These are phyloP conservation scores for Chaitophorus viminalis DNA, from an alignment of 2,888 invertebrate species.

Conservation along the genomic window DNA sequence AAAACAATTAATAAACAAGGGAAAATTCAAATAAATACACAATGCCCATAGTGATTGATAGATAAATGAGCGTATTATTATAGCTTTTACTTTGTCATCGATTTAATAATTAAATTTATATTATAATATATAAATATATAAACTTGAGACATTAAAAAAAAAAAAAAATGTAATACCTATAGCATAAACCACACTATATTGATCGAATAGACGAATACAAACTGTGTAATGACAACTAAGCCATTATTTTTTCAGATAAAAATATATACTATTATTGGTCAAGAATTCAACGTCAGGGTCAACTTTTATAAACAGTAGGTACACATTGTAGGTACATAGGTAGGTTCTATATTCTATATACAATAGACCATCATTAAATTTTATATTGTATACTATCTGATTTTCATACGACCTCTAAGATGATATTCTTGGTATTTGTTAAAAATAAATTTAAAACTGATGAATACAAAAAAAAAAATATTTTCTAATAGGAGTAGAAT, in stretches of 20 bases:
- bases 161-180: no score
- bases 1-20: background rate
- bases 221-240: slow-evolving; percentile 18
- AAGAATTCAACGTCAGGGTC: slow-evolving; percentile 55
- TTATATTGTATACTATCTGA: slow-evolving; percentile 23
- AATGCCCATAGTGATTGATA: background rate
- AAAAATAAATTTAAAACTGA: slow-evolving; percentile 6
- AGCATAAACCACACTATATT: background rate
- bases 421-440: slow-evolving; percentile 24
- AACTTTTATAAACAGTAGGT: slow-evolving; percentile 32
- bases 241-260: slow-evolving; percentile 12
- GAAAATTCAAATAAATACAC: background rate
- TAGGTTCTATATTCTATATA: no score
- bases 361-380: slow-evolving; percentile 45
- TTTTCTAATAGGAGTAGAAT: background rate
- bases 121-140: background rate
- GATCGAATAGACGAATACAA: background rate
- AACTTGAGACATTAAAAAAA: background rate
- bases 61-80: background rate
- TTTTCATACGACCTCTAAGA: slow-evolving; percentile 37
- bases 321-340: background rate
- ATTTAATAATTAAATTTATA: background rate
- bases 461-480: background rate
- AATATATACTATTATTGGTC: slow-evolving; percentile 10
- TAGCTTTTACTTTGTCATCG: background rate